A percentile compares a stretch with the other conserved stretches of the same genome.
These are phyloP conservation scores for Ailuropoda melanoleuca DNA, from an alignment of 2,113 vertebrate genomes.

Conservation along the genomic window DNA sequence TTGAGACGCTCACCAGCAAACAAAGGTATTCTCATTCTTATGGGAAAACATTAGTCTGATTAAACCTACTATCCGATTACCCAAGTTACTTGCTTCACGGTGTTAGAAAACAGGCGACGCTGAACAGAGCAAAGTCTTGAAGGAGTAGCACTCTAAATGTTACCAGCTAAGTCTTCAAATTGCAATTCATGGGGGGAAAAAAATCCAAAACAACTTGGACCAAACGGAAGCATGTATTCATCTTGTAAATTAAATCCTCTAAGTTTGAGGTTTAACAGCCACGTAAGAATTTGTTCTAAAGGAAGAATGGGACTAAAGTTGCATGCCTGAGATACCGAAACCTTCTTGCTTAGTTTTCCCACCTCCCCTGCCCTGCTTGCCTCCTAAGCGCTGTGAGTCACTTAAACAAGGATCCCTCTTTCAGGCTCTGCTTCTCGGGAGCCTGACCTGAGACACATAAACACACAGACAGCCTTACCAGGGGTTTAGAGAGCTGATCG, in stretches of 20 bases:
- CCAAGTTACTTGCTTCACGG: no score
- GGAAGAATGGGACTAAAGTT: background rate
- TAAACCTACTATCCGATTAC: background rate
- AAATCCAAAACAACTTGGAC: background rate
- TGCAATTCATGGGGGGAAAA: background rate
- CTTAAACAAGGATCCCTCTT: background rate
- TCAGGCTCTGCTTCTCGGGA: background rate
- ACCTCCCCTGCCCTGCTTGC: fast-evolving
- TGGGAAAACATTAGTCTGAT: background rate
- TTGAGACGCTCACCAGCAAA: background rate
- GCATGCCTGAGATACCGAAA: fast-evolving
- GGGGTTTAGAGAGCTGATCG: no score
- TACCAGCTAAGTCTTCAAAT: background rate
- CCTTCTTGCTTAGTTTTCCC: background rate
- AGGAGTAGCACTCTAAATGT: fast-evolving
- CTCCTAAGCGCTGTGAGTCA: background rate
- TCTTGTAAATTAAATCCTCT: background rate
- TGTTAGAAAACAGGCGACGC: no score
- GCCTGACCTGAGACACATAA: background rate
- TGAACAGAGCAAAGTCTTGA: background rate
- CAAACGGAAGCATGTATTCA: background rate
- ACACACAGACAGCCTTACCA: background rate
- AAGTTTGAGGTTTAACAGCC: background rate
- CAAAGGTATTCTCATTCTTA: background rate
- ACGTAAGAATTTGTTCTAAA: background rate